These are phyloP conservation scores for Tanytarsus gracilentus DNA, from an alignment of 2,888 invertebrate genomes.

Conservation along the genomic window DNA sequence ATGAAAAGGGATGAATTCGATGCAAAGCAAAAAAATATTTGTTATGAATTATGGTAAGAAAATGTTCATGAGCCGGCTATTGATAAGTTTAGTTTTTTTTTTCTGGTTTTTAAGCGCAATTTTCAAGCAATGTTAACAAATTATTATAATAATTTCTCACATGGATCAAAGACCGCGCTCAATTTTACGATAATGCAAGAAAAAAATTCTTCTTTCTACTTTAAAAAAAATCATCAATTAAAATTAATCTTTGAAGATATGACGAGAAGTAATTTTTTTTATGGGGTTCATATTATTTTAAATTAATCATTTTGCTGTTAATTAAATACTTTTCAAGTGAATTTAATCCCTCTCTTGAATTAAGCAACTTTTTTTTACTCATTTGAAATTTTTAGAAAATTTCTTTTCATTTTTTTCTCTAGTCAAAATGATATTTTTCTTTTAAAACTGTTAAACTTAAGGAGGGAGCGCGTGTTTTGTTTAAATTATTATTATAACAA, in stretches of 20 bases:
- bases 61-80: conserved; percentile 2
- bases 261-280: conserved; percentile 3
- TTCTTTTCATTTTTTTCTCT: conserved; percentile 3
- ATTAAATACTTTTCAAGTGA: conserved; percentile 6
- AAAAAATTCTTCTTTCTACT: too few species aligned
- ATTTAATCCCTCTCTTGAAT: too few species aligned
- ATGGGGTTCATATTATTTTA: conserved; percentile 2
- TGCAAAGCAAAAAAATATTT: neutral
- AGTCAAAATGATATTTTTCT: neutral
- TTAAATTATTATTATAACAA: too few species aligned
- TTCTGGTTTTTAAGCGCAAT: neutral
- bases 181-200: neutral
- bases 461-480: too few species aligned
- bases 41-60: neutral
- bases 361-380: too few species aligned
- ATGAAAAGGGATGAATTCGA: neutral
- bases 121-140: too few species aligned
- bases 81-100: neutral
- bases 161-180: too few species aligned
- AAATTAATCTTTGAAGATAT: conserved; percentile 14
- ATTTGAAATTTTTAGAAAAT: too few species aligned
- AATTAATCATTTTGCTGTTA: too few species aligned
- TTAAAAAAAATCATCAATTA: too few species aligned
- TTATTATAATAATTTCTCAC: too few species aligned
- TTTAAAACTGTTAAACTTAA: neutral